Base-by-base conservation (phyloP, 37 sponge, comb jelly and placozoan species). In the Eunapius fragilis region DNA sequence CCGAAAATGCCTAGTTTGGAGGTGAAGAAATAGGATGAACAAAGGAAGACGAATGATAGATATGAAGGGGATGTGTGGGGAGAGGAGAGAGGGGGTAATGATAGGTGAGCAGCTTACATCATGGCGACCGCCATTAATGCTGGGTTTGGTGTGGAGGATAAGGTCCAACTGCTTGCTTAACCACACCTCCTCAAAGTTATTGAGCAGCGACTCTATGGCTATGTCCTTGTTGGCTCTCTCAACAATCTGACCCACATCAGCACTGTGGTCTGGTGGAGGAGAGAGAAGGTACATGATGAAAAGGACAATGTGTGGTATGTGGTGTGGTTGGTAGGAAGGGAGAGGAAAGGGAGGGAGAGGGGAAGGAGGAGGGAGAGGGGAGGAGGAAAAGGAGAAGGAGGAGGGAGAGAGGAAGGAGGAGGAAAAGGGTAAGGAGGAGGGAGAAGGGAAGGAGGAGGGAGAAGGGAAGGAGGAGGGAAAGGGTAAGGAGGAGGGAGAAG, bases 151-250 rank as follows among this genome's bases (percentile, higher is more conserved):
- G 80, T 93, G 85, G 25, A 49, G 67, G 71, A 70, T 81, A 79
- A 95, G 75, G 3, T 93, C 88, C 71, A 97, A 89, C 86, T 82
- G 87, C 38, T 77, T 76, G 71, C 98, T 97, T 25, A 95, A 80
- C 98, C 98, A 97, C 72, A 97, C 98, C 81, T 97, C 98, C 78
- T 97, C 98, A 85, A 91, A 91, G 30, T 86, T 97, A 67, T 95
- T 91, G 9, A 97, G 84, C 0, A 94, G 80, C 38, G 85, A 79
- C 85, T 97, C 96, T 49, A 97, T 87, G 67, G 94, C 92, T 3
- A 97, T 84, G 33, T 97, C 98, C 69, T 89, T 91, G 30, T 91
- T 78, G 24, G 98, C 98, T 32, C 94, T 87, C 22, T 93, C 88
- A 38, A 90, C 89, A 14, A 93, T 77, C 38, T 72, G 33, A 25